A percentile compares a stretch with the other conserved stretches of the same genome.
phyloP scores from a whole-genome alignment of 2,888 invertebrate species.

The Cheilosia soror region DNA sequence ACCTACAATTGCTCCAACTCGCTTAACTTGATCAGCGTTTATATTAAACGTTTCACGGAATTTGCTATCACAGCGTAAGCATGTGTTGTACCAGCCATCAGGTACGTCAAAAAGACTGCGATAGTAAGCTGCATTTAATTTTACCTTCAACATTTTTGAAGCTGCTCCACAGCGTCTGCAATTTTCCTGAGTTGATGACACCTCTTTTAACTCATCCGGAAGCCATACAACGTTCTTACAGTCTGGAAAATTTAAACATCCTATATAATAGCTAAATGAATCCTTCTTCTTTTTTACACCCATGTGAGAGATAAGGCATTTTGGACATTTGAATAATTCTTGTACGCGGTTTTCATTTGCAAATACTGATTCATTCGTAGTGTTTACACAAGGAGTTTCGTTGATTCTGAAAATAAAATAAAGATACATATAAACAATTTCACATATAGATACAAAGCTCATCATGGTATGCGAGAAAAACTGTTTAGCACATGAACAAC shows the following conservation, averaged over 20 bases:
- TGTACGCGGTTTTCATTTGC: slow-evolving; percentile 69
- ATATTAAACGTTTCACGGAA: slow-evolving; percentile 82
- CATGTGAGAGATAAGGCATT: slow-evolving; percentile 89
- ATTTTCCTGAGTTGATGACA: slow-evolving; percentile 87
- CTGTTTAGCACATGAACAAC: no score
- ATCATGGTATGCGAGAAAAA: no score
- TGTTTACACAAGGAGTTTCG: slow-evolving; percentile 77
- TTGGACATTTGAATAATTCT: slow-evolving; percentile 89
- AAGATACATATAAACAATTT: not conserved
- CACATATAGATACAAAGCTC: not conserved
- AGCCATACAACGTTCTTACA: slow-evolving; percentile 94
- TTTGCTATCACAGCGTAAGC: slow-evolving; percentile 81
- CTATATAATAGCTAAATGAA: slow-evolving; percentile 88
- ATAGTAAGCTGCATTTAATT: slow-evolving; percentile 78
- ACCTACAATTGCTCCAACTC: slow-evolving; percentile 80
- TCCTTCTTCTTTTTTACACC: slow-evolving; percentile 88
- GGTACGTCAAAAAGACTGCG: slow-evolving; percentile 80
- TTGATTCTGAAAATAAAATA: slow-evolving; percentile 75
- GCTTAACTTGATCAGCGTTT: slow-evolving; percentile 81
- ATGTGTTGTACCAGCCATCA: slow-evolving; percentile 81
- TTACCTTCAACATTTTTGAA: slow-evolving; percentile 80
- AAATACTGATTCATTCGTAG: slow-evolving; percentile 2
- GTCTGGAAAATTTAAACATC: slow-evolving; percentile 91
- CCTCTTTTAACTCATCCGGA: slow-evolving; percentile 88
- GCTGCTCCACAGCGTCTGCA: slow-evolving; percentile 85